These are phyloP conservation scores for Echiichthys vipera DNA, from an alignment of 2,797 vertebrate genomes.

Conservation along the genomic window DNA sequence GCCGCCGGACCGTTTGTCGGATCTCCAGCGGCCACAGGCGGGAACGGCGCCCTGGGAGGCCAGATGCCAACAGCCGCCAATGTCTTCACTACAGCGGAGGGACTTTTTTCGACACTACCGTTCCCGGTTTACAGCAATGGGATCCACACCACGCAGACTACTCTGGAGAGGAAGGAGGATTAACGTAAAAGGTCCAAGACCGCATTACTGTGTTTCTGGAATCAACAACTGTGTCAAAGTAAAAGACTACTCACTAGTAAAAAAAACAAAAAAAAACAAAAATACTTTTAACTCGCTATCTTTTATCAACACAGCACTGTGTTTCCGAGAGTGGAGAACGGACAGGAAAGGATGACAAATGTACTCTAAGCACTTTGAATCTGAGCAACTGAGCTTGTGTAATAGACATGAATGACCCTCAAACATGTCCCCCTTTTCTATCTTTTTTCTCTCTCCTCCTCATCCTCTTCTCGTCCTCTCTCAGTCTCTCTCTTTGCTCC, in stretches of 20 bases:
- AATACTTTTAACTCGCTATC: constrained; percentile 45
- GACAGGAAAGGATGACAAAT: constrained; percentile 71
- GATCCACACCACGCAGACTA: constrained; percentile 95
- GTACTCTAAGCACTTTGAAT: constrained; percentile 99
- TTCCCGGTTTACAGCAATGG: constrained; percentile 99
- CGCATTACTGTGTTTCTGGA: constrained; percentile 89
- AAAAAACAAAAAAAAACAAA: constrained; percentile 60
- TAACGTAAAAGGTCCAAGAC: constrained; percentile 85
- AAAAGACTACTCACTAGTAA: constrained; percentile 79
- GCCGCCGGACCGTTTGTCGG: constrained; percentile 86
- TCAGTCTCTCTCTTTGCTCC: constrained; percentile 64
- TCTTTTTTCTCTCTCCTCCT: constrained; percentile 48
- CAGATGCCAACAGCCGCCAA: constrained; percentile 95
- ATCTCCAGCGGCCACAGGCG: constrained; percentile 83
- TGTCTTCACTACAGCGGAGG: constrained; percentile 97
- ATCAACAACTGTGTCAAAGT: constrained; percentile 82
- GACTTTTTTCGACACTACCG: constrained; percentile 98
- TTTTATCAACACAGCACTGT: constrained; percentile 83
- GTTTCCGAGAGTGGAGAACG: constrained; percentile 84
- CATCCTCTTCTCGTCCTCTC: constrained; percentile 54
- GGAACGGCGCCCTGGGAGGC: constrained; percentile 87
- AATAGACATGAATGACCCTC: constrained; percentile 84
- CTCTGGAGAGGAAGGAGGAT: constrained; percentile 98
- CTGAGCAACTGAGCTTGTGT: constrained; percentile 94
- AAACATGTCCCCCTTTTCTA: constrained; percentile 60